Conservation (phyloP, 2,888 invertebrate species). For the Nebria salina region DNA sequence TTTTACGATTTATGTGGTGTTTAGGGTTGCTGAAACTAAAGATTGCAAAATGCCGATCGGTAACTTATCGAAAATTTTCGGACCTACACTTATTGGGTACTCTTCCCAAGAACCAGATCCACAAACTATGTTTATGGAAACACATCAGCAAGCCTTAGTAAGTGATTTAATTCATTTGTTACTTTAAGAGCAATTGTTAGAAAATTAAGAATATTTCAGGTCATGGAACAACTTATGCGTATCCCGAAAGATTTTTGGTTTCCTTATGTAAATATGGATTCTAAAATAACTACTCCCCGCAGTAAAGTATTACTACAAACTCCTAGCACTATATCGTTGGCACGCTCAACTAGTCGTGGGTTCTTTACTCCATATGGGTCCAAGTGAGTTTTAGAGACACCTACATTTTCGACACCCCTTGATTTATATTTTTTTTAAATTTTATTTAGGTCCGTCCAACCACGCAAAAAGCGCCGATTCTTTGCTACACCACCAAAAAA, state of each 20-base stretch:
- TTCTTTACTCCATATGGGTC: slow-evolving; percentile 51
- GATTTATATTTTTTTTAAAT: background rate
- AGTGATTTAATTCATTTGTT: slow-evolving; percentile 53
- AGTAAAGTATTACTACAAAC: slow-evolving; percentile 58
- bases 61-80: slow-evolving; percentile 92
- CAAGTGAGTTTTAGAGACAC: slow-evolving; percentile 36
- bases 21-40: slow-evolving; percentile 80
- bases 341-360: slow-evolving; percentile 49
- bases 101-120: slow-evolving; percentile 78
- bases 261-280: slow-evolving; percentile 70
- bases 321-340: slow-evolving; percentile 60
- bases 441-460: slow-evolving; percentile 7
- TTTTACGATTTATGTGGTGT: background rate
- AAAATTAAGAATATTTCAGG: slow-evolving; percentile 59
- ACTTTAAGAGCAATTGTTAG: slow-evolving; percentile 11
- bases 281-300: slow-evolving; percentile 48
- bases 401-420: background rate
- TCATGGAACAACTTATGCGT: slow-evolving; percentile 75
- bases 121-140: slow-evolving; percentile 79
- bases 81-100: slow-evolving; percentile 93
- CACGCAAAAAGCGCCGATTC: slow-evolving; percentile 13
- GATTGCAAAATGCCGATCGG: slow-evolving; percentile 92
- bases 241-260: slow-evolving; percentile 82
- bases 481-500: slow-evolving; percentile 18
- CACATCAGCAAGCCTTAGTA: slow-evolving; percentile 78